Evolutionary conservation across 1,140 invertebrate genomes (phyloP).

Genomic region (Calycopis cecrops): DNA sequence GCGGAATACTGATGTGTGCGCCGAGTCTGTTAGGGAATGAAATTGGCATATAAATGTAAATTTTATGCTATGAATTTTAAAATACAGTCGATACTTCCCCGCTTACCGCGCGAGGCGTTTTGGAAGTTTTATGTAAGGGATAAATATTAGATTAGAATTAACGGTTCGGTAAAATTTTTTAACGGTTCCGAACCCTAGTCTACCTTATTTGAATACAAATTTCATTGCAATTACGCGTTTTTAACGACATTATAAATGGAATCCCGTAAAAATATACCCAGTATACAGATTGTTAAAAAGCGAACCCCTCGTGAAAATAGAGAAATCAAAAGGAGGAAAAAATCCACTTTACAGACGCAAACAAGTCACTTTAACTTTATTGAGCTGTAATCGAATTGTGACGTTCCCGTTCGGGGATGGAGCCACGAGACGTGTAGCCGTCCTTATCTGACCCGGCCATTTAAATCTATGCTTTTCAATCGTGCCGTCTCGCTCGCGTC

Average conservation of each 20-base stretch:
- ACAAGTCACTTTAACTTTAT: constrained; percentile 75
- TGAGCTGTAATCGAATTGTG: constrained; percentile 74
- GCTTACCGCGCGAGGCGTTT: constrained; percentile 50
- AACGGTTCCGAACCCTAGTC: constrained; percentile 28
- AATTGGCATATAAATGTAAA: constrained; percentile 76
- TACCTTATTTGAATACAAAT: constrained; percentile 1
- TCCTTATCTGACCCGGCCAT: constrained; percentile 70
- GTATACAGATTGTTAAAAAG: background rate
- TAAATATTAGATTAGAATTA: constrained; percentile 67
- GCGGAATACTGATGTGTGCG: constrained; percentile 69
- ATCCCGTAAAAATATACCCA: no score
- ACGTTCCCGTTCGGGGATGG: constrained; percentile 58
- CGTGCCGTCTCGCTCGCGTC: constrained; percentile 69
- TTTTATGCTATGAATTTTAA: constrained; percentile 75
- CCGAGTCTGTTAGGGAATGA: constrained; percentile 70
- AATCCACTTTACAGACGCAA: constrained; percentile 73
- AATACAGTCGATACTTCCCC: constrained; percentile 71
- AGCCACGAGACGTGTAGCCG: constrained; percentile 57
- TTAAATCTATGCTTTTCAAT: constrained; percentile 75
- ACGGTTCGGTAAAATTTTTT: constrained; percentile 54
- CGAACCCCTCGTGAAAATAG: constrained; percentile 36
- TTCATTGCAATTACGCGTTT: background rate
- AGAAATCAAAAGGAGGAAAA: constrained; percentile 60
- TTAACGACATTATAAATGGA: no score
- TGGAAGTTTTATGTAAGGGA: constrained; percentile 57